phyloP scores from a whole-genome alignment of 2,113 vertebrate genomes.

The Fukomys damarensis region DNA sequence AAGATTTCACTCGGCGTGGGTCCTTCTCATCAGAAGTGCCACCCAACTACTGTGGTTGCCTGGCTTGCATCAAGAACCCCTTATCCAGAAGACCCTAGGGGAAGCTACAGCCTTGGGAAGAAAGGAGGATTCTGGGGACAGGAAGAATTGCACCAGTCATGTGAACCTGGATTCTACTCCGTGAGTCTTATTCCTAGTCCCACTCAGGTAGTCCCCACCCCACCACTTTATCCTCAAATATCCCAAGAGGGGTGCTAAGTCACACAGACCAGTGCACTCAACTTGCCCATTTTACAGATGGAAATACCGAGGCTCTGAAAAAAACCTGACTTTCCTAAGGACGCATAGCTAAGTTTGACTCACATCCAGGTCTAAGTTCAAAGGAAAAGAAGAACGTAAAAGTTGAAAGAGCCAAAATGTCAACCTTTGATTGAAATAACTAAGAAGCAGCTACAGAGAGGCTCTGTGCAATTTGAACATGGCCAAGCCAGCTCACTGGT shows the following conservation, averaged over 20 bases:
- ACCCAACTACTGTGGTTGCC: rapidly evolving
- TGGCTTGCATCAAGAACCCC: rapidly evolving
- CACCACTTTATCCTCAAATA: neutral
- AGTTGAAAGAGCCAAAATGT: rapidly evolving
- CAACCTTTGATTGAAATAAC: rapidly evolving
- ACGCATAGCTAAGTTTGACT: neutral
- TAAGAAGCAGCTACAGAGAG: neutral
- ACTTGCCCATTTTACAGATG: neutral
- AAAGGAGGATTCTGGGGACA: neutral
- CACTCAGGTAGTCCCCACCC: no score
- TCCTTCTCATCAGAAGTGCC: no score
- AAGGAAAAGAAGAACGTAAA: neutral
- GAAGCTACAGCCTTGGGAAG: neutral
- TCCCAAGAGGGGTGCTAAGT: neutral
- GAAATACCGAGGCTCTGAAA: neutral
- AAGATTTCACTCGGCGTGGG: rapidly evolving
- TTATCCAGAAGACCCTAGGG: neutral
- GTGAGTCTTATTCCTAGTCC: no score
- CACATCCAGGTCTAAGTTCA: neutral
- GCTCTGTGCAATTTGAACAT: rapidly evolving
- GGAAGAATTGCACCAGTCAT: neutral
- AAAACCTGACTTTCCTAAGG: neutral
- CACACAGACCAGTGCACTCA: neutral
- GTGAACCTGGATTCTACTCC: rapidly evolving
- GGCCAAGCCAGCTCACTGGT: neutral